Conservation (phyloP, 2,888 invertebrate species). For the Orthosia incerta region DNA sequence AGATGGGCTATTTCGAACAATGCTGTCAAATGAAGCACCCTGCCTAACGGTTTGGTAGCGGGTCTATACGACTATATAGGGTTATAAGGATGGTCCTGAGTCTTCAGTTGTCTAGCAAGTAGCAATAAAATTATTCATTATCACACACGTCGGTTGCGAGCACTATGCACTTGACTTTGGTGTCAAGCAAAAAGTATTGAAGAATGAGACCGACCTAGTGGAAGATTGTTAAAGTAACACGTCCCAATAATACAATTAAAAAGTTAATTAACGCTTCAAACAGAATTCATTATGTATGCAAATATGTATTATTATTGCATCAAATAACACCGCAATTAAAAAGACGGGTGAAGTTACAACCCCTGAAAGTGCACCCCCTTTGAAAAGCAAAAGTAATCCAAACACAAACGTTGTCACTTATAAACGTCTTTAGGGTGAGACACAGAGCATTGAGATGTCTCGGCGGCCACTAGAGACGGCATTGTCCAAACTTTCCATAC, state of each 20-base stretch:
- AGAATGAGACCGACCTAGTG: neutral
- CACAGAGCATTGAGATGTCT: neutral
- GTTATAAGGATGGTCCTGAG: neutral
- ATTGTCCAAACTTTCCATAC: no score
- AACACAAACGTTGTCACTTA: conserved; percentile 36
- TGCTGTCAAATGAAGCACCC: conserved; percentile 68
- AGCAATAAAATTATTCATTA: no score
- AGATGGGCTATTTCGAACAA: conserved; percentile 66
- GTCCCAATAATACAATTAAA: neutral
- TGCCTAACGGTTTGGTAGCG: conserved; percentile 37
- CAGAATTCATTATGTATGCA: conserved; percentile 1
- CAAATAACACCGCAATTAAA: neutral
- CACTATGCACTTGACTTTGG: no score
- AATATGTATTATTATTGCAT: conserved; percentile 18
- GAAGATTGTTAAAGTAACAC: neutral
- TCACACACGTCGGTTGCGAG: no score
- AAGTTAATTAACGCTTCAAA: neutral
- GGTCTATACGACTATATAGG: neutral
- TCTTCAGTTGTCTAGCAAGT: neutral
- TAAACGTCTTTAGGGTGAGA: conserved; percentile 23
- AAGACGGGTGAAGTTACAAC: conserved; percentile 9
- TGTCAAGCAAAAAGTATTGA: neutral
- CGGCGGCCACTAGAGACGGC: neutral
- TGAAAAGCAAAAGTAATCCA: neutral
- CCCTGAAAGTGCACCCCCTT: neutral